Conservation (phyloP, 2,113 vertebrate species). For the Struthidea cinerea region DNA sequence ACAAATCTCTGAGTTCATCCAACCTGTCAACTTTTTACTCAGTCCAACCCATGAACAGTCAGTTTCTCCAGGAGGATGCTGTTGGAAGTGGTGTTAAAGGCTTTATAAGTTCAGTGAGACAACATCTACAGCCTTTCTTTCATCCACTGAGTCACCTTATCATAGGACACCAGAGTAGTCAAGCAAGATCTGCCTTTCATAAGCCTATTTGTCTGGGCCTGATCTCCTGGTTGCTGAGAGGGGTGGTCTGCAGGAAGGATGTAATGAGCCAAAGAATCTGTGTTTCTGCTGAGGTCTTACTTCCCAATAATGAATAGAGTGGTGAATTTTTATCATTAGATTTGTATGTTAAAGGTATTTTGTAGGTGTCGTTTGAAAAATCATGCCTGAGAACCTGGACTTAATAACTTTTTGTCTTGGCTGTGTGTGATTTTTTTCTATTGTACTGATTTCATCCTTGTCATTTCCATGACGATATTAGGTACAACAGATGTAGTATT, state of each 20-base stretch:
- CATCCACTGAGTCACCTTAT: not conserved
- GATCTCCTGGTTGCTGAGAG: not conserved
- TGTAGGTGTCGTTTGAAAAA: not conserved
- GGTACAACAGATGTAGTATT: not conserved
- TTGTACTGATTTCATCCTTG: not conserved
- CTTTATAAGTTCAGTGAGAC: not conserved
- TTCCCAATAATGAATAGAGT: not conserved
- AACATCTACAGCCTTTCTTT: not conserved
- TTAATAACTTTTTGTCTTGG: not conserved
- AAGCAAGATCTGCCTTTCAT: not conserved
- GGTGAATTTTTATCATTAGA: not conserved
- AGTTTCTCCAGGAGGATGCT: not conserved
- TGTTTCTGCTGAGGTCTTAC: not conserved
- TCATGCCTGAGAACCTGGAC: not conserved
- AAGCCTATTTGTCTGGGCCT: not conserved
- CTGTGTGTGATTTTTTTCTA: not conserved
- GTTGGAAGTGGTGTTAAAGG: not conserved
- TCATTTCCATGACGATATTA: not conserved
- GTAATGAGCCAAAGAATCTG: not conserved
- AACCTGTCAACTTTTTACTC: not conserved
- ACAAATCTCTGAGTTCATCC: not conserved
- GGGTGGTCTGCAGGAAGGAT: not conserved
- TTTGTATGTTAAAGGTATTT: not conserved
- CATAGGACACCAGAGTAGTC: not conserved
- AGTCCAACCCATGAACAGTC: not conserved